Evolutionary conservation across 1,140 invertebrate genomes (phyloP), one percentile per base, ranked within the genome.

Genomic region (Bicyclus anynana): DNA sequence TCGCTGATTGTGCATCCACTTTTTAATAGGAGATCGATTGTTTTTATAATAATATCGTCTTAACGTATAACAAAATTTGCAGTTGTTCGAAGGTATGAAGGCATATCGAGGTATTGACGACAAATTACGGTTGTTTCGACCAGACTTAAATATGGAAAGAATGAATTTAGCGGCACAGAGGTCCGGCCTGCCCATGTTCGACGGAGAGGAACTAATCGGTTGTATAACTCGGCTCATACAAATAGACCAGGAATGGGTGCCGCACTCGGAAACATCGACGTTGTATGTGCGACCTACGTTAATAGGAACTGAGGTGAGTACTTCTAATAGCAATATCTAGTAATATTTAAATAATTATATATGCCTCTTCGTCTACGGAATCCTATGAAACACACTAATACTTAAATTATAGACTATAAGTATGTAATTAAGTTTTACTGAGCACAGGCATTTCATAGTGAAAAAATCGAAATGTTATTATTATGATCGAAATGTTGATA

Each of bases 61-160:
- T n/a, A 21, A 50, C 7, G 26, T 5, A 38, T 21, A 57, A n/a
- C n/a, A n/a, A 2, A 67, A 66, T 59, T 90, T 90, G 55, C 88
- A 99, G 97, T 89, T 99, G 53, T 99, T 99, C 79, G 99, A 99
- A 93, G 99, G 99, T 42, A 93, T 99, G 93, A 99, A 99, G 90
- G 98, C 98, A 0, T 99, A 97, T 80, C 92, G 97, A 75, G 97
- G 97, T n/a, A 90, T 93, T 4, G 98, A 99, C 89, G 95, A 95
- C 44, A 95, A 95, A 90, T 96, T 99, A 51, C 91, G 97, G 65
- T 86, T 99, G 61, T 99, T 99, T 87, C 92, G 99, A 51, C 98
- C 98, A 2, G 94, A 98, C 35, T 89, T 97, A 71, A 99, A 99
- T 83, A 97, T 99, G 95, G 91, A 93, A 55, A 91, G 99, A 63